Base-by-base conservation (phyloP, 1,140 invertebrate genomes). In the Potamilus streckersoni region DNA sequence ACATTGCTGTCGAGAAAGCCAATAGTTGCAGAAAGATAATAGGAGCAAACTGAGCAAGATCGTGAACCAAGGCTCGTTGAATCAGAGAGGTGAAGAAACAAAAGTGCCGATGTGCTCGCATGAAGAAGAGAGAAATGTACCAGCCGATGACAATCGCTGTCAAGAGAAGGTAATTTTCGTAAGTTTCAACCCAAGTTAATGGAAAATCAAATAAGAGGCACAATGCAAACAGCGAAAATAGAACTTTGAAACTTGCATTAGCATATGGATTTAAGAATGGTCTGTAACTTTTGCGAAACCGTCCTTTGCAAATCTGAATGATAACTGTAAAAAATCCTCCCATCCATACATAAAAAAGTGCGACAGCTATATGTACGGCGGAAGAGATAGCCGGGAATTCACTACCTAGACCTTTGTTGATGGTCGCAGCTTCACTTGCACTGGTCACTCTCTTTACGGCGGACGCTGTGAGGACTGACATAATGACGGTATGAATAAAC, bases 1-100 rank as follows among this genome's bases (percentile, higher is more conserved):
- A 78, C 76, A 86, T 83, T 20, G 77, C 80, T 19, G 80, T 78
- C 15, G 81, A 78, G 58, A 86, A 86, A 13, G 82, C 76, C 55
- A 84, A 16, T 6, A 84, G 64, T 69, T 82, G 78, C 23, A 86
- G 73, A 15, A 72, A 19, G 31, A 83, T 75, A 8, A 83, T 76
- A 2, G 80, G 64, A 15, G 68, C 69, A 64, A 83, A 84, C 31
- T 78, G 72, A 2, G 79, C 38, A 57, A 84, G 20, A 69, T 84
- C 83, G 14, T 79, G 79, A 57, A 81, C 65, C 3, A 84, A 59
- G 8, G 82, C 78, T 20, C 76, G 71, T 38, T 80, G 75, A 16
- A 84, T 79, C 67, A 84, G 68, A 14, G 80, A 76, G 4, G 83
- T 81, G 38, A 84, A 81, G 56, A 82, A 84, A 69, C 81, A 79